phyloP scores from a whole-genome alignment of 2,113 vertebrate genomes.

The Pantherophis guttatus region DNA sequence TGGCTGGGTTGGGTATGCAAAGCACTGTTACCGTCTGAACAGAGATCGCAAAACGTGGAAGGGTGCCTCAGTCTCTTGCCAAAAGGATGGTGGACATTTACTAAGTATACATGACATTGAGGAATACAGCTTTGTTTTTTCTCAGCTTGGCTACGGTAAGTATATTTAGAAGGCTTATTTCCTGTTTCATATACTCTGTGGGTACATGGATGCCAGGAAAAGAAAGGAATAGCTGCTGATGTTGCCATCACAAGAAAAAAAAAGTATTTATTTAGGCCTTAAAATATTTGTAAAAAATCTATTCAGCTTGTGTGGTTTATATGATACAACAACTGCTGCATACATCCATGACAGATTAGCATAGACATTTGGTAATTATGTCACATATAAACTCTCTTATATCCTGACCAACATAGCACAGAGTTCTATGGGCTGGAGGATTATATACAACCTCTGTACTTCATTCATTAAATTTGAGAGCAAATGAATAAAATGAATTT shows the following conservation, averaged over 20 bases:
- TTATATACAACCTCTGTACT: background rate
- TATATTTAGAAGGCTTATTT: slow-evolving; percentile 17
- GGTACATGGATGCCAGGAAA: background rate
- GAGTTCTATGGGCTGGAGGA: background rate
- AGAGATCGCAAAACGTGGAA: slow-evolving; percentile 80
- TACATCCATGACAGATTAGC: background rate
- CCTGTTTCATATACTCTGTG: background rate
- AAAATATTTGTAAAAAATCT: background rate
- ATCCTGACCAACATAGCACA: background rate
- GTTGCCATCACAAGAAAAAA: background rate
- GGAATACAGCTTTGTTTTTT: slow-evolving; percentile 87
- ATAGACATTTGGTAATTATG: background rate
- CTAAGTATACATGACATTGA: slow-evolving; percentile 85
- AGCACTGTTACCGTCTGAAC: slow-evolving; percentile 84
- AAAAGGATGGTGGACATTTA: slow-evolving; percentile 83
- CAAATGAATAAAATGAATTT: background rate
- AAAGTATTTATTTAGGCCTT: background rate
- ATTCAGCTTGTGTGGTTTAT: background rate
- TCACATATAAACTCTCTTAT: too few relatives aligned
- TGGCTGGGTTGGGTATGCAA: slow-evolving; percentile 83
- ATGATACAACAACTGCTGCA: background rate
- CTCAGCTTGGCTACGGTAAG: slow-evolving; percentile 89
- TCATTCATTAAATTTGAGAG: background rate
- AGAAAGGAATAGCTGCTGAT: background rate
- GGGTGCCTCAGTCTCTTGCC: slow-evolving; percentile 79